Evolutionary conservation across 2,113 vertebrate species (phyloP), one percentile per base, ranked within the genome.

Genomic region (Eptesicus fuscus): DNA sequence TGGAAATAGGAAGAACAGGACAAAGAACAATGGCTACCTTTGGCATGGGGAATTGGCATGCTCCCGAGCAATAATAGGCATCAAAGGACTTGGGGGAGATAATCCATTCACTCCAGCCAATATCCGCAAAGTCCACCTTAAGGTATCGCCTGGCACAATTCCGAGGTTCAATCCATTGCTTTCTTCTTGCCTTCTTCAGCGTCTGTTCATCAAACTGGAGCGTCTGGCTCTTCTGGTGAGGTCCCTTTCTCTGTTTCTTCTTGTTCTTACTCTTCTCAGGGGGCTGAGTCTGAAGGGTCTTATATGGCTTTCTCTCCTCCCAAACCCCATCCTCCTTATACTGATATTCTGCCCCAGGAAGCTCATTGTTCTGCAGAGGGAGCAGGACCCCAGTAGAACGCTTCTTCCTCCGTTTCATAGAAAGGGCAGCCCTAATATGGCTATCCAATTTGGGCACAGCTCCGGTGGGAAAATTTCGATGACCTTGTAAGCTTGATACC

Each of bases 31-130:
- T 4, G 95, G 94, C 76, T 98, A 99, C 99, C 99, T 99, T 99
- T 61, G 99, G 99, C 99, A 99, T 99, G 22, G 99, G 99, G 97
- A 99, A 99, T n/a, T 99, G 99, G 98, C 99, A 99, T 49, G 99
- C 99, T 80, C 99, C 99, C 0, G 99, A 99, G 96, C 99, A 99
- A 91, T 99, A 99, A 97, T 99, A 99, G 28, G 99, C 99, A 0
- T 99, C 99, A 0, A 99, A 99, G 5, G 99, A 99, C 95, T 99
- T 99, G 0, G 99, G 99, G 2, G 99, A 99, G 98, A 99, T 99
- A 98, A 99, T 99, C 99, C 99, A 99, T 91, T 99, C 99, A 0
- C 98, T 99, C 99, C 99, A 99, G 95, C 99, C 99, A 3, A 99
- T 99, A 96, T 99, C 99, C 0, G 99, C 99, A 87, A 99, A 99